Base-by-base conservation (phyloP, 1,140 invertebrate species). In the Carposina sasakii region DNA sequence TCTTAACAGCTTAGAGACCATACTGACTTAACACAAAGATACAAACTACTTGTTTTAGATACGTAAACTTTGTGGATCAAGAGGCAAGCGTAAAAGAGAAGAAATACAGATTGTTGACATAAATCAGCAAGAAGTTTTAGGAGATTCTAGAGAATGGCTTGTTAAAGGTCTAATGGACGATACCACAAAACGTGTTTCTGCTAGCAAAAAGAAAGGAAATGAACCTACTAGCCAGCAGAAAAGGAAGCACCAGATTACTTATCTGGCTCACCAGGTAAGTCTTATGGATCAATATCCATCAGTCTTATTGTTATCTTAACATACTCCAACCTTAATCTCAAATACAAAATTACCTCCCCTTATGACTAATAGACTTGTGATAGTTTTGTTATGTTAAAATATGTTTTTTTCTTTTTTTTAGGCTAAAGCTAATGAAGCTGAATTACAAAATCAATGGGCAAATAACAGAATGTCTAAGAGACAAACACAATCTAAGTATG, bases 201-300 rank as follows among this genome's bases (percentile, higher is more conserved):
- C 87, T 26, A 81, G 84, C 48, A 87, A 89, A 54, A 77, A 71
- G 51, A 87, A 83, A 46, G 88, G 88, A 24, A 87, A 89, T 60
- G 88, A 91, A 57, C 90, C 91, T 0, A 90, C 91, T 2, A 86
- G 86, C 12, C 91, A 92, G 60, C 92, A 92, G 52, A 90, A 88
- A 60, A 86, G 91, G 28, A 98, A 98, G 82, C 96, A 98, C 88
- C 97, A 98, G 86, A 98, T 98, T 58, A 98, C 96, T 2, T 98
- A 98, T 81, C 87, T 98, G 47, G 96, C 96, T 6, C 93, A 94
- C 76, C 94, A 94, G 86, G 89, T 90, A 68, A 60, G 13, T 39
- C 45, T 48, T 45, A 36, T 28, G 6, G 6, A 28, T 6, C 6
- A 12, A 5, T 28, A 28, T 28, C 12, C 23, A 42, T 42, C 1